These are phyloP conservation scores for Colistium nudipinnis DNA, from an alignment of 2,113 vertebrate genomes.

Conservation along the genomic window DNA sequence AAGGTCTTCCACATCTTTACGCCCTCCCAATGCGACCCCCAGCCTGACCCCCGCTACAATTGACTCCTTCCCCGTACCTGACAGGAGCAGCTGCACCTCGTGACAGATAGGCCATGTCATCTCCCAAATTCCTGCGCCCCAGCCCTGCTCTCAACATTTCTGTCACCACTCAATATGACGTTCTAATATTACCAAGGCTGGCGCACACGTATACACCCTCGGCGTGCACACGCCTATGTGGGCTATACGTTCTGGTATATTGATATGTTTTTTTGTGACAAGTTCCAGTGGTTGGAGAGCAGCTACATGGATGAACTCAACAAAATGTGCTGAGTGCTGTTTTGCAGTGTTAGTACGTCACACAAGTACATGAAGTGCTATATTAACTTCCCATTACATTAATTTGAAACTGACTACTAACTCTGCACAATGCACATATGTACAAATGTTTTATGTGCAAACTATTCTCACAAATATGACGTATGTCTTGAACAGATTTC, in stretches of 20 bases:
- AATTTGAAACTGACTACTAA: no score
- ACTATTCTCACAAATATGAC: no score
- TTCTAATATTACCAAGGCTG: slow-evolving; percentile 81
- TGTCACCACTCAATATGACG: slow-evolving; percentile 83
- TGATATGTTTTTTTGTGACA: not conserved
- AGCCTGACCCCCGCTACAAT: not conserved
- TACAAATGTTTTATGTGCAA: not conserved
- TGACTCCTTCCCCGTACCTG: slow-evolving; percentile 63
- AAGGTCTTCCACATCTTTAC: no score
- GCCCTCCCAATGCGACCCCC: no score
- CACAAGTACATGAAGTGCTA: not conserved
- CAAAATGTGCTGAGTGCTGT: not conserved
- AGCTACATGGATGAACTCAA: not conserved
- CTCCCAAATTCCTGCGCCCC: slow-evolving; percentile 72
- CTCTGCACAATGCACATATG: not conserved
- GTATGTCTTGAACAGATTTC: no score
- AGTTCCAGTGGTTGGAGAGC: not conserved
- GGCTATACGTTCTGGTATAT: slow-evolving; percentile 1
- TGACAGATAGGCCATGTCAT: slow-evolving; percentile 78
- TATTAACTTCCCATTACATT: no score
- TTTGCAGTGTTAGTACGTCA: not conserved
- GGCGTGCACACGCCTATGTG: not conserved
- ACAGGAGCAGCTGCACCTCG: slow-evolving; percentile 80
- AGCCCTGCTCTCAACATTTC: slow-evolving; percentile 80
- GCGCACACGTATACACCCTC: slow-evolving; percentile 4